Base-by-base conservation (phyloP, 2,888 invertebrate genomes). In the Ophonus ardosiacus region DNA sequence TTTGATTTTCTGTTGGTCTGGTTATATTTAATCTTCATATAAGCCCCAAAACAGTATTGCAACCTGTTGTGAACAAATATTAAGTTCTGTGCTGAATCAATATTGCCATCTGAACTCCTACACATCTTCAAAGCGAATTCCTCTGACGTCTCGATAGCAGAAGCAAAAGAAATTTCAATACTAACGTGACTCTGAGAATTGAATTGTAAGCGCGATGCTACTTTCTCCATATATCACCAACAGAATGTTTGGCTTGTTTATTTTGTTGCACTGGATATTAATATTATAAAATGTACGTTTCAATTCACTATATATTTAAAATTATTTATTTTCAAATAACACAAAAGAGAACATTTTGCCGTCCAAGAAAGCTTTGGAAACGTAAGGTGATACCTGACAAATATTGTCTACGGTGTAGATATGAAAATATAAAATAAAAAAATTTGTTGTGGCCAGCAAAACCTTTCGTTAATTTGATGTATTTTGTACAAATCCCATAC, bases 61-160 rank as follows among this genome's bases (percentile, higher is more conserved):
- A 68, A 68, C 68, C 68, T 68, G 68, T 68, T 68, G 68, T 68
- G 68, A 68, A 68, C 68, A 68, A 68, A 68, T 68, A 68, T 68
- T 68, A 68, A 68, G 68, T 68, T 68, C 68, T 21, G n/a, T 68
- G 68, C 13, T 68, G 38, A 68, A 68, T 68, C 68, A 68, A 68
- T 68, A 68, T 68, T 18, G 63, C 63, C 10, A 63, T 21, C 24
- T 24, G 63, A 61, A 61, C 65, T 31, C 31, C 68, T 38, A 31
- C 24, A 38, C 38, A 31, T 68, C 31, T 68, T 68, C 68, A 68
- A 68, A 68, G 68, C 68, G 68, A 38, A 31, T 3, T 68, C 15
- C 68, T n/a, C 7, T 68, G 68, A 68, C 68, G 68, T 68, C n/a
- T 38, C 38, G 68, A 68, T 68, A 38, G 24, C 63, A 63, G 68